A percentile compares a stretch with the other conserved stretches of the same genome.
These are phyloP conservation scores for Myanophis thanlyinensis DNA, from an alignment of 2,113 vertebrate species.

Conservation along the genomic window DNA sequence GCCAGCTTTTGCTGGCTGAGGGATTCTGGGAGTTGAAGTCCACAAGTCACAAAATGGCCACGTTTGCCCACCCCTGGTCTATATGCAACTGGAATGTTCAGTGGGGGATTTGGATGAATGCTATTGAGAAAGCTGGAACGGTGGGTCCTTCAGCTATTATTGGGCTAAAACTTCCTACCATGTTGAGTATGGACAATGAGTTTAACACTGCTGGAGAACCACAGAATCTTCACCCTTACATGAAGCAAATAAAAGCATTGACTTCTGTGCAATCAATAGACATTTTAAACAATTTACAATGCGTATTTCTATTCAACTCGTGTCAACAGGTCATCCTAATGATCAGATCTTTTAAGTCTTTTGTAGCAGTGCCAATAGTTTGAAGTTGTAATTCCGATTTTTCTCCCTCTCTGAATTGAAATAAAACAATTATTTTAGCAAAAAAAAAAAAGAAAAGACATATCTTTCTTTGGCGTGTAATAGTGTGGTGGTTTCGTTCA, in stretches of 20 bases:
- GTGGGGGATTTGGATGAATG: slow-evolving; percentile 58
- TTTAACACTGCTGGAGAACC: not conserved
- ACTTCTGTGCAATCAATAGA: slow-evolving; percentile 32
- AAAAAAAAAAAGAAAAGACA: slow-evolving; percentile 32
- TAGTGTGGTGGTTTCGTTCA: not conserved
- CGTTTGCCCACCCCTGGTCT: not conserved
- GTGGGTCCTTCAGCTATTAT: not conserved
- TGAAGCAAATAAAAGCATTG: slow-evolving; percentile 47
- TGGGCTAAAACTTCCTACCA: not conserved
- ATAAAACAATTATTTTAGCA: slow-evolving; percentile 25
- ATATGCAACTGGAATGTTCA: slow-evolving; percentile 43
- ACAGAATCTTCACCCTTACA: not conserved
- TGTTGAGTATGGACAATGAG: not conserved
- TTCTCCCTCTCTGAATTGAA: slow-evolving; percentile 8
- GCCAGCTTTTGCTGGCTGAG: too few species aligned
- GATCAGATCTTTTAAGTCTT: slow-evolving; percentile 9
- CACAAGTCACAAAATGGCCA: too few species aligned
- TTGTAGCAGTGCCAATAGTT: slow-evolving; percentile 4
- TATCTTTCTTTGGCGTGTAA: not conserved
- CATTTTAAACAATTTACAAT: slow-evolving; percentile 23
- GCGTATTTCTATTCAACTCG: slow-evolving; percentile 1
- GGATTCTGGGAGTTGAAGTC: too few species aligned
- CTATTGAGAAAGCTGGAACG: not conserved
- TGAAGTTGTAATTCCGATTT: slow-evolving; percentile 13
- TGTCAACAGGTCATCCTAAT: not conserved